Conservation (phyloP, 2,797 vertebrate genomes). For the Channa striata region DNA sequence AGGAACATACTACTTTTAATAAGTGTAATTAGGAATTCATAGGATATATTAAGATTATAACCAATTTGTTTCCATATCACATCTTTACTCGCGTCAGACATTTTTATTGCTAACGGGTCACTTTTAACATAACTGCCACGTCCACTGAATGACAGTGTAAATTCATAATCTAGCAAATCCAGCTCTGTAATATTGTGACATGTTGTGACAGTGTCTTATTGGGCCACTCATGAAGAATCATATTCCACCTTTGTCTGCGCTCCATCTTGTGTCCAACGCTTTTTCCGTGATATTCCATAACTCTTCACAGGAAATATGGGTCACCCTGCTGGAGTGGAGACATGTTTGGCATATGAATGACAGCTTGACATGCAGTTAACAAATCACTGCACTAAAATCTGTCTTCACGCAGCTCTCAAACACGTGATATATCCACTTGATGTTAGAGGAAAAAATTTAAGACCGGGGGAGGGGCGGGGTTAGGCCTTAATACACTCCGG, state of each 20-base stretch:
- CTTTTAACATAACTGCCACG: neutral
- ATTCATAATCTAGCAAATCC: neutral
- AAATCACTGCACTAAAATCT: slow-evolving; percentile 23
- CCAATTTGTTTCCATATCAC: neutral
- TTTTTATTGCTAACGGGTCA: no score
- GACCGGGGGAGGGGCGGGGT: neutral
- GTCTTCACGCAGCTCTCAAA: slow-evolving; percentile 1
- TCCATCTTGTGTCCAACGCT: slow-evolving; percentile 21
- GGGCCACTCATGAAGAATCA: neutral
- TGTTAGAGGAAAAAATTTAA: neutral
- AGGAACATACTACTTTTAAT: no score
- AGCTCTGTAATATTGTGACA: neutral
- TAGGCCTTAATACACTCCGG: slow-evolving; percentile 19
- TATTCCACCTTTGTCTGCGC: neutral
- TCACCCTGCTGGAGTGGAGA: slow-evolving; percentile 49
- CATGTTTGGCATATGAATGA: slow-evolving; percentile 64
- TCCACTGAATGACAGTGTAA: neutral
- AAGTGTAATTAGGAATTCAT: no score
- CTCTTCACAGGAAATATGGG: slow-evolving; percentile 37
- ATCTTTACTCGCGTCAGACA: no score
- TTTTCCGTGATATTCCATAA: slow-evolving; percentile 3
- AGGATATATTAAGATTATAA: no score
- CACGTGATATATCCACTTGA: neutral
- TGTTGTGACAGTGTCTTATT: neutral
- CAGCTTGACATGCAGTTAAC: slow-evolving; percentile 33